Percentiles rank a stretch among this genome's conserved stretches.
Conservation (phyloP, 2,888 invertebrate genomes). For the Mimas tiliae region DNA sequence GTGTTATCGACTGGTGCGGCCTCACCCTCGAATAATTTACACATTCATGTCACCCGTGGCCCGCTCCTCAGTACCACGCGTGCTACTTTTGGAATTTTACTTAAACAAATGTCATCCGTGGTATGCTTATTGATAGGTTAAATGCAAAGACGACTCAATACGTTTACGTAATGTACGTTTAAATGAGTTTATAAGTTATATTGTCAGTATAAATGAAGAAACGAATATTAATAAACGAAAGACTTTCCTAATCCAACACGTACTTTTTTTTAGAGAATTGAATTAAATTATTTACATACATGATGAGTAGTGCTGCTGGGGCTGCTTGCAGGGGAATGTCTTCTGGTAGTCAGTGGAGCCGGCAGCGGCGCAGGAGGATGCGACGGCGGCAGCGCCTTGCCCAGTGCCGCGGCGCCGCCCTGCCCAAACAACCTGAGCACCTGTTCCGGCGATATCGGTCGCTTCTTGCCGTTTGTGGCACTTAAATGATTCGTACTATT, state of each 20-base stretch:
- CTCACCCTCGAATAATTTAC: constrained; percentile 77
- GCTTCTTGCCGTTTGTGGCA: constrained; percentile 87
- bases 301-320: constrained; percentile 92
- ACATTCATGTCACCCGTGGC: constrained; percentile 56
- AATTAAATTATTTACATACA: constrained; percentile 62
- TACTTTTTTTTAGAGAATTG: no score
- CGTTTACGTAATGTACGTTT: constrained; percentile 9
- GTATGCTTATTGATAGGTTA: constrained; percentile 42
- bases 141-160: background rate
- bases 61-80: constrained; percentile 42
- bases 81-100: constrained; percentile 62
- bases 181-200: background rate
- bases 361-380: constrained; percentile 80
- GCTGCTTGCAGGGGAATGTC: constrained; percentile 89
- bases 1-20: constrained; percentile 76
- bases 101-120: constrained; percentile 46
- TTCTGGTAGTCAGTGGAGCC: constrained; percentile 76
- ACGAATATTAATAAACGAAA: background rate
- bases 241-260: background rate
- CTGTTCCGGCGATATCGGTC: constrained; percentile 94
- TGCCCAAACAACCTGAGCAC: constrained; percentile 87
- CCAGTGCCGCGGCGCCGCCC: constrained; percentile 77
- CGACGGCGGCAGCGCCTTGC: constrained; percentile 77
- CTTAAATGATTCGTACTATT: constrained; percentile 83
- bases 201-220: no score